Conservation (phyloP, 2,797 vertebrate species). For the Botia almorhae region DNA sequence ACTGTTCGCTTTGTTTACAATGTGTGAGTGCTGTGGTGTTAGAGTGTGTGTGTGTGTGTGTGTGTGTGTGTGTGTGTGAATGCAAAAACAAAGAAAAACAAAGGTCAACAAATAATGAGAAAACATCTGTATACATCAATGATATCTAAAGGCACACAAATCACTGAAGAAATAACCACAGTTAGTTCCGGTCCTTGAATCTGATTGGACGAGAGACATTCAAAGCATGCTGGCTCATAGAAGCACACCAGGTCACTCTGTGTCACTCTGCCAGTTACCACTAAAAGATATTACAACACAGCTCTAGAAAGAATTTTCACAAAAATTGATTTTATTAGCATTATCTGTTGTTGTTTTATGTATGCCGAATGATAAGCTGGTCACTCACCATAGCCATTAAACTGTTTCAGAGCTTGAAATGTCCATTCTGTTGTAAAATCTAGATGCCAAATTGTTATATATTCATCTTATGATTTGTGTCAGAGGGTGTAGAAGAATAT, state of each 20-base stretch:
- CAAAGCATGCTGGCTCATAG: background rate
- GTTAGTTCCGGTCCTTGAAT: background rate
- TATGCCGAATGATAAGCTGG: too few relatives aligned
- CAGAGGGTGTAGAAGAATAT: background rate
- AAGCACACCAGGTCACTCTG: too few relatives aligned
- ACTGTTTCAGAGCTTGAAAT: too few relatives aligned
- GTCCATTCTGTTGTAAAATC: background rate
- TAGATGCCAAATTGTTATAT: background rate
- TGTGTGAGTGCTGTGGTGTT: constrained; percentile 30
- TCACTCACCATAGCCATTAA: too few relatives aligned
- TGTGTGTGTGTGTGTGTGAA: background rate
- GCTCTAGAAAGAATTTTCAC: too few relatives aligned
- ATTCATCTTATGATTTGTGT: background rate
- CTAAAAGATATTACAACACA: too few relatives aligned
- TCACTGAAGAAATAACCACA: background rate
- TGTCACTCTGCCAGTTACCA: too few relatives aligned
- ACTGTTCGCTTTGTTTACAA: constrained; percentile 68
- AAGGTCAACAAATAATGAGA: background rate
- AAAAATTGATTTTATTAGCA: too few relatives aligned
- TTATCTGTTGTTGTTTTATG: too few relatives aligned
- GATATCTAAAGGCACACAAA: background rate
- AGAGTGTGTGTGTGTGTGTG: constrained; percentile 26
- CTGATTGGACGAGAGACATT: background rate
- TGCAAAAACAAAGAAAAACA: background rate
- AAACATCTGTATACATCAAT: background rate